Evolutionary conservation across 2,797 vertebrate species (phyloP).

Genomic region (Cirrhinus molitorella): DNA sequence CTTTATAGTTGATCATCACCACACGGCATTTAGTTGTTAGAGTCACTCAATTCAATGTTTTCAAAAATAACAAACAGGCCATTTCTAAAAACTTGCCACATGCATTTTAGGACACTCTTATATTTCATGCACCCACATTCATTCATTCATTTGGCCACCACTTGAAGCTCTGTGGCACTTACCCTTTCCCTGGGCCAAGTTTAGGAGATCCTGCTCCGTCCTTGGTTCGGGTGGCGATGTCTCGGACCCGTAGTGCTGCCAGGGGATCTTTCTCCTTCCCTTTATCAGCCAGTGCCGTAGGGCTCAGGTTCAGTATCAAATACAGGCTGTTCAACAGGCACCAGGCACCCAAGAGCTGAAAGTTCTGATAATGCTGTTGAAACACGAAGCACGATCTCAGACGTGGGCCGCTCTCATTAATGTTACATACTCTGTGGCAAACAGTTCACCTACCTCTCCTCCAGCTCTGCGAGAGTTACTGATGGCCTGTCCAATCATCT

Average conservation of each 20-base stretch:
- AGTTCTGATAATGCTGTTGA: constrained; percentile 97
- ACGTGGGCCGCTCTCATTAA: background rate
- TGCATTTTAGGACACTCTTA: no score
- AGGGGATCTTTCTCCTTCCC: constrained; percentile 98
- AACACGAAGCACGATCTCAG: constrained; percentile 3
- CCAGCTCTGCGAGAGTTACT: constrained; percentile 94
- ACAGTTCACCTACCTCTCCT: constrained; percentile 86
- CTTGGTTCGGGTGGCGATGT: constrained; percentile 93
- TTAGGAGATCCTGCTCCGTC: constrained; percentile 98
- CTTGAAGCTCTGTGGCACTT: constrained; percentile 54
- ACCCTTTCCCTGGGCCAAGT: constrained; percentile 97
- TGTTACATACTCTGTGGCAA: background rate
- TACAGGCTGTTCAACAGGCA: constrained; percentile 97
- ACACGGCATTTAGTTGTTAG: no score
- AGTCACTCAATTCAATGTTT: no score
- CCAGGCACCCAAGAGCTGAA: constrained; percentile 97
- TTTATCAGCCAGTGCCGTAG: constrained; percentile 96
- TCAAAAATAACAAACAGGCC: no score
- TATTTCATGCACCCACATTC: background rate
- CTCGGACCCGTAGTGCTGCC: constrained; percentile 94
- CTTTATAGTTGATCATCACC: no score
- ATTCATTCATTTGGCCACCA: background rate
- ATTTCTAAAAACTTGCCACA: no score
- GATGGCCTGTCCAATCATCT: constrained; percentile 99
- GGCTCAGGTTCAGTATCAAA: constrained; percentile 96